phyloP scores from a whole-genome alignment of 2,797 vertebrate species.

The Eulemur mongoz region DNA sequence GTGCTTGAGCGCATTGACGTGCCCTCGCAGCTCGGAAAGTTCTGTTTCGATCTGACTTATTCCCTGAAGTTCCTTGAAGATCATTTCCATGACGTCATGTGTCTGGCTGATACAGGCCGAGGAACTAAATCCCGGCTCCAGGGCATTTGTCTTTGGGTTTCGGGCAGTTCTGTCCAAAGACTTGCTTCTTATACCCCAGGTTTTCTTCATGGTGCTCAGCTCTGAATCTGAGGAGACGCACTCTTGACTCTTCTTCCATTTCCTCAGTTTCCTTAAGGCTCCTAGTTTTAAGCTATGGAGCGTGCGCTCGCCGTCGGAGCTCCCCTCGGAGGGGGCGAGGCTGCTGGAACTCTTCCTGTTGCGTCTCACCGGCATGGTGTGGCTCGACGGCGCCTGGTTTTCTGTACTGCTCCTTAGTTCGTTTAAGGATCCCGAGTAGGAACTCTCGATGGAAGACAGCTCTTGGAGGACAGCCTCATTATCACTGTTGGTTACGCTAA shows the following conservation, averaged over 20 bases:
- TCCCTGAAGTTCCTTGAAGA: slow-evolving; percentile 99
- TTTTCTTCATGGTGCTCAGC: slow-evolving; percentile 95
- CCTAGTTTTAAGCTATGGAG: slow-evolving; percentile 95
- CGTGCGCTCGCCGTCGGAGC: slow-evolving; percentile 96
- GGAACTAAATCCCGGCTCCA: slow-evolving; percentile 96
- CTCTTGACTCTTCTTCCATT: slow-evolving; percentile 99
- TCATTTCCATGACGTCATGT: slow-evolving; percentile 99
- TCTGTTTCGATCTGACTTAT: slow-evolving; percentile 99
- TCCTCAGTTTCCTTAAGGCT: slow-evolving; percentile 95
- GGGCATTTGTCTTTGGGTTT: slow-evolving; percentile 91
- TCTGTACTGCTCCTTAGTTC: slow-evolving; percentile 90
- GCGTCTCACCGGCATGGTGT: slow-evolving; percentile 97
- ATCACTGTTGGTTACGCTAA: slow-evolving; percentile 88
- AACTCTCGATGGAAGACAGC: slow-evolving; percentile 92
- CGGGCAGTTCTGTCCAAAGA: slow-evolving; percentile 95
- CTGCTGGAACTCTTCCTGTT: slow-evolving; percentile 98
- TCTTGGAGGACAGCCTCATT: slow-evolving; percentile 92
- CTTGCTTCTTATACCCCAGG: slow-evolving; percentile 97
- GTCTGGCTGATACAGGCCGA: slow-evolving; percentile 98
- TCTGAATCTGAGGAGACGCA: slow-evolving; percentile 98
- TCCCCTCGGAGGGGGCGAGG: slow-evolving; percentile 96
- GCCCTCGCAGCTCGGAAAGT: slow-evolving; percentile 96
- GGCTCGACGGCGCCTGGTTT: slow-evolving; percentile 89
- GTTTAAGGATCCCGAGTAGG: slow-evolving; percentile 92
- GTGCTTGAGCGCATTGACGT: slow-evolving; percentile 97